Conservation (phyloP, 2,113 vertebrate species). For the Pterocles orientalis region DNA sequence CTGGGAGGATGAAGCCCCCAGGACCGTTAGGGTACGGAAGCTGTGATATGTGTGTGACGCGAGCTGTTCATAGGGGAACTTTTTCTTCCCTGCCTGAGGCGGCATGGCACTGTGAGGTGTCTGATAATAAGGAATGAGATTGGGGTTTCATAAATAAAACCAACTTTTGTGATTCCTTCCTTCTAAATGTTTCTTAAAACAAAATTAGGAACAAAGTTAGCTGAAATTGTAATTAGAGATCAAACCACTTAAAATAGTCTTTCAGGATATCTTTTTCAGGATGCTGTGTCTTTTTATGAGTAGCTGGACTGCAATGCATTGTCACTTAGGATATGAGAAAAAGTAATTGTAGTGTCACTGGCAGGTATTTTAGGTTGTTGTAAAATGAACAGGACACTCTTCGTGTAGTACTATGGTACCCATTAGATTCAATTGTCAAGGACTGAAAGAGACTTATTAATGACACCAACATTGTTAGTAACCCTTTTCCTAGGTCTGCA, state of each 20-base stretch:
- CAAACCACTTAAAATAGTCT: neutral
- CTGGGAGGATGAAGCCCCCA: neutral
- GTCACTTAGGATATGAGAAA: neutral
- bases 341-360: neutral
- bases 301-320: neutral
- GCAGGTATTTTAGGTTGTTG: neutral
- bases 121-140: neutral
- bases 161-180: neutral
- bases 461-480: neutral
- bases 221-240: neutral
- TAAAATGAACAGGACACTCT: neutral
- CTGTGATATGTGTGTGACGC: rapidly evolving
- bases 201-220: neutral
- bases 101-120: neutral
- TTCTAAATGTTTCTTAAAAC: neutral
- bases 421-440: neutral
- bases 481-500: neutral
- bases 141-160: neutral
- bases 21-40: neutral
- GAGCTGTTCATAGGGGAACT: neutral
- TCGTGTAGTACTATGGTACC: neutral
- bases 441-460: neutral
- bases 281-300: neutral
- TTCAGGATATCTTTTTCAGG: neutral
- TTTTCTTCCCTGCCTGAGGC: neutral